phyloP scores from a whole-genome alignment of 2,888 invertebrate species.

The Philhelius pedissequus region DNA sequence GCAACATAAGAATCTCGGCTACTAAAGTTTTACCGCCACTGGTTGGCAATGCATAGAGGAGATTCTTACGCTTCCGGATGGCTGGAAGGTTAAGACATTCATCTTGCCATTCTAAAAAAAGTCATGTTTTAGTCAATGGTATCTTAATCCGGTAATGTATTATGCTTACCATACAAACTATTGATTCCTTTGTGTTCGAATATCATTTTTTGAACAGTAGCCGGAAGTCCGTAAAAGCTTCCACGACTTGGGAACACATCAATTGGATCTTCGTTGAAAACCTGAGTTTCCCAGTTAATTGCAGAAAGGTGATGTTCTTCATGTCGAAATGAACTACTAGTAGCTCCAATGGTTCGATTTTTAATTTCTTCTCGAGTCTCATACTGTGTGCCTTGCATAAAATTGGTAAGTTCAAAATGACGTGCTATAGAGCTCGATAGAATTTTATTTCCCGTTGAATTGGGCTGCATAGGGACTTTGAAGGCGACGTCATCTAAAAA shows the following conservation, averaged over 20 bases:
- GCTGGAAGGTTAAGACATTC: conserved; percentile 92
- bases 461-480: conserved; percentile 70
- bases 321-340: conserved; percentile 18
- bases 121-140: background rate
- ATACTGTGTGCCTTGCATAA: conserved; percentile 76
- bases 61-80: conserved; percentile 85
- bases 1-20: conserved; percentile 95
- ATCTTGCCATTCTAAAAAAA: conserved; percentile 91
- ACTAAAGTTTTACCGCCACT: conserved; percentile 98
- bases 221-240: conserved; percentile 89
- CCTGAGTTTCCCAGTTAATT: conserved; percentile 75
- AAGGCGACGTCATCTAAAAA: conserved; percentile 75
- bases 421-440: conserved; percentile 27
- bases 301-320: conserved; percentile 71
- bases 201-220: conserved; percentile 85
- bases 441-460: background rate
- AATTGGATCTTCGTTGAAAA: conserved; percentile 69
- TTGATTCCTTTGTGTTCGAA: conserved; percentile 88
- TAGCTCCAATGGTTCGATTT: conserved; percentile 64
- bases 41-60: conserved; percentile 96
- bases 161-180: conserved; percentile 87
- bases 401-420: conserved; percentile 39
- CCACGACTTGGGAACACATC: conserved; percentile 76
- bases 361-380: conserved; percentile 72
- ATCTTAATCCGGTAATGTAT: background rate